Percentiles rank a stretch among this genome's conserved stretches.
Evolutionary conservation across 1,140 invertebrate genomes (phyloP).

Genomic region (Caenorhabditis remanei): DNA sequence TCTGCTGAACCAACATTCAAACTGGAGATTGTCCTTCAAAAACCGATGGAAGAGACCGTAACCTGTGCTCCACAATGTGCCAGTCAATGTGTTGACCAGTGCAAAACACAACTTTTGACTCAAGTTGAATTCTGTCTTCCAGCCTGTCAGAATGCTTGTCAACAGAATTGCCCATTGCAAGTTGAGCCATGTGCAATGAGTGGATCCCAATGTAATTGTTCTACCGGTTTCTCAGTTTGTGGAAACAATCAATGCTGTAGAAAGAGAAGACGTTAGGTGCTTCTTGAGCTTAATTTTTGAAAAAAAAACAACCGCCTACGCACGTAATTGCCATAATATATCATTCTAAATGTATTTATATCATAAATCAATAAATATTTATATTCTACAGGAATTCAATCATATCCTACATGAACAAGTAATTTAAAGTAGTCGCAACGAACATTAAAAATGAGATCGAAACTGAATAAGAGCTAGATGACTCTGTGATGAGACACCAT

Average conservation of each 20-base stretch:
- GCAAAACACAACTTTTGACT: slow-evolving; percentile 13
- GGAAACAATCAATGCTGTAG: slow-evolving; percentile 59
- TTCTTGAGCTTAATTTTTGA: neutral
- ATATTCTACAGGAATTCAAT: neutral
- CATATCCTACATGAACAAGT: neutral
- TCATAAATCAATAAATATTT: slow-evolving; percentile 37
- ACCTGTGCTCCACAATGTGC: slow-evolving; percentile 48
- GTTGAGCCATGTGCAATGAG: slow-evolving; percentile 39
- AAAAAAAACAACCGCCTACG: neutral
- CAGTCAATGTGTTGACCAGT: slow-evolving; percentile 46
- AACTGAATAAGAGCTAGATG: neutral
- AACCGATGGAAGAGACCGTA: slow-evolving; percentile 52
- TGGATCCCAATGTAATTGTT: slow-evolving; percentile 45
- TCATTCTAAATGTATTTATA: neutral
- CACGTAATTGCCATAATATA: slow-evolving; percentile 48
- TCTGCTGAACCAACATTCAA: slow-evolving; percentile 27
- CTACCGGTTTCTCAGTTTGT: slow-evolving; percentile 43
- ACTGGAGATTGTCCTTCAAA: slow-evolving; percentile 53
- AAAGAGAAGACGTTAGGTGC: slow-evolving; percentile 48
- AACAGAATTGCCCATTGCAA: slow-evolving; percentile 56
- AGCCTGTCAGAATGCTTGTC: slow-evolving; percentile 54
- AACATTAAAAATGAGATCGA: slow-evolving; percentile 17
- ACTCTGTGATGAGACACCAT: slow-evolving; percentile 23
- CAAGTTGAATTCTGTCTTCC: slow-evolving; percentile 47
- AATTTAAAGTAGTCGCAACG: neutral